Evolutionary conservation across 2,888 invertebrate genomes (phyloP), one percentile per base, ranked within the genome.

Genomic region (Euplagia quadripunctaria): DNA sequence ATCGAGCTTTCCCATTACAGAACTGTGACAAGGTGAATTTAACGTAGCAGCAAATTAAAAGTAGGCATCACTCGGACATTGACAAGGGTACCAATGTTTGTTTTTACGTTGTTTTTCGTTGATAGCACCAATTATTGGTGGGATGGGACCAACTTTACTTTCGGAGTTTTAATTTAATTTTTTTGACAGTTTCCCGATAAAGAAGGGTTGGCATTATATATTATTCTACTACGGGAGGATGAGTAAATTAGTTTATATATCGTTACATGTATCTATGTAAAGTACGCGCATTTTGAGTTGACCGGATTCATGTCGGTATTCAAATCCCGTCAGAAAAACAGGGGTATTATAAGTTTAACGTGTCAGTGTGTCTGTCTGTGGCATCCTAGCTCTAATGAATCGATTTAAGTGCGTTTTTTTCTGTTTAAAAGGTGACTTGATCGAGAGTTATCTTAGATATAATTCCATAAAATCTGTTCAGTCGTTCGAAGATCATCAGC

Each of bases 21-120:
- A 74, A 58, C 68, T 72, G 85, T 85, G 89, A 87, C 86, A 86
- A 84, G 77, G 81, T 72, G 82, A 87, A 84, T 89, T 90, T 87
- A 92, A 88, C 88, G 88, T 87, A 88, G 83, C 89, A 89, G 86
- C 88, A 90, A 91, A 91, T 92, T 92, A 91, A 91, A 92, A 90
- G 90, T 85, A 87, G 85, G 82, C 85, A 89, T 88, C 86, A 85
- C 79, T 81, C 75, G 81, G 92, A 92, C 92, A 88, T 87, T 91
- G 92, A 92, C 87, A 85, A 91, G 89, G 92, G 91, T 90, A 81
- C 73, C 71, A 68, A 79, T 77, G 75, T 84, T 85, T 80, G 77
- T 80, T 79, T 79, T 79, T 80, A n/a, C 71, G 73, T 79, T 78
- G 78, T 83, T 82, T 75, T 64, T 65, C 68, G 72, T 80, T 80